A percentile compares a stretch with the other conserved stretches of the same genome.
Evolutionary conservation across 2,888 invertebrate genomes (phyloP).

Genomic region (Drosophila buzzatii): DNA sequence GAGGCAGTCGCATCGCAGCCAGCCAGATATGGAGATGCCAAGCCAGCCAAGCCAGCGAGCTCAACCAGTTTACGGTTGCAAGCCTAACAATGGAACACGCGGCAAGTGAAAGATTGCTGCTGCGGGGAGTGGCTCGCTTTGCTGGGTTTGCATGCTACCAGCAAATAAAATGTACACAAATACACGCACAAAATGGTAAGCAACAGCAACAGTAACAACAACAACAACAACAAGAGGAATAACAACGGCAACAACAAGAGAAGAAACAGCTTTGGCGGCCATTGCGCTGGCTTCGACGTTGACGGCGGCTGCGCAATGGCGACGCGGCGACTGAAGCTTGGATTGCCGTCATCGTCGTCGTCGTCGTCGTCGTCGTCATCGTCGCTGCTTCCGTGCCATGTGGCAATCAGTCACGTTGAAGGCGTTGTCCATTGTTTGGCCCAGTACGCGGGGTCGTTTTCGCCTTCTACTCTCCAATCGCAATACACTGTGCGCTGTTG

Average conservation of each 20-base stretch:
- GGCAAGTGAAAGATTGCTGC: conserved; percentile 18
- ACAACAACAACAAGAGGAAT: conserved; percentile 34
- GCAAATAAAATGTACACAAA: conserved; percentile 68
- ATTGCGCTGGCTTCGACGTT: conserved; percentile 66
- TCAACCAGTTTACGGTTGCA: conserved; percentile 54
- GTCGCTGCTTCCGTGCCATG: conserved; percentile 75
- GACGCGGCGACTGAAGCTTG: conserved; percentile 43
- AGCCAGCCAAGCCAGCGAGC: conserved; percentile 1
- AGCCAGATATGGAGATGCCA: conserved; percentile 13
- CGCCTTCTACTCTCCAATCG: conserved; percentile 74
- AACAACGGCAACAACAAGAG: conserved; percentile 26
- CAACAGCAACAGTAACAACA: conserved; percentile 50
- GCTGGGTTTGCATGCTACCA: conserved; percentile 65
- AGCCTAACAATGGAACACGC: conserved; percentile 13
- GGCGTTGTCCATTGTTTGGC: conserved; percentile 68
- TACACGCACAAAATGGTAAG: conserved; percentile 64
- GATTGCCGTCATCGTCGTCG: conserved; percentile 13
- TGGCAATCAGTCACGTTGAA: conserved; percentile 78
- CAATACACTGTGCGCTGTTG: conserved; percentile 63
- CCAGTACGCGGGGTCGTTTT: conserved; percentile 59
- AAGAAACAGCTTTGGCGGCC: conserved; percentile 70
- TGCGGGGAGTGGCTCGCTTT: conserved; percentile 31
- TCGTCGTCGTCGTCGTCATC: conserved; percentile 4
- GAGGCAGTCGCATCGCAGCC: conserved; percentile 42
- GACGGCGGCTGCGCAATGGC: conserved; percentile 68